Conservation (phyloP, 1,140 invertebrate species). For the Drosophila kanapiae region DNA sequence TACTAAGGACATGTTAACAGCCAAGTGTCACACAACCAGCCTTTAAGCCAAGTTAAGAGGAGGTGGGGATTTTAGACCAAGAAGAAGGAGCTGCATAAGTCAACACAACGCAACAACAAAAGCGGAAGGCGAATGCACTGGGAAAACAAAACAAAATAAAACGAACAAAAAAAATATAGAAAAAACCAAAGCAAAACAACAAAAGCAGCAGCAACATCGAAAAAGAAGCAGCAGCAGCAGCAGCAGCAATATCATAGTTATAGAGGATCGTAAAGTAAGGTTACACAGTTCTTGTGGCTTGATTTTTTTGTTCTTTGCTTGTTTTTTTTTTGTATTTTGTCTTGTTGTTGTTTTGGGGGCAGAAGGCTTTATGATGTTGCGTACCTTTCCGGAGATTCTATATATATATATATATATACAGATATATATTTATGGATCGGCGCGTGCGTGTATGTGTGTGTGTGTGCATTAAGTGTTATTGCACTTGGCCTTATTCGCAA, state of each 20-base stretch:
- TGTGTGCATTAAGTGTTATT: slow-evolving; percentile 52
- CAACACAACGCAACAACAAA: slow-evolving; percentile 52
- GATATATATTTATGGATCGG: slow-evolving; percentile 4
- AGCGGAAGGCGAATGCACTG: slow-evolving; percentile 73
- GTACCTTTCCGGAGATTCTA: slow-evolving; percentile 22
- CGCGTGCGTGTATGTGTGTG: not conserved
- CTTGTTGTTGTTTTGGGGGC: slow-evolving; percentile 35
- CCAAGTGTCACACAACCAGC: slow-evolving; percentile 14
- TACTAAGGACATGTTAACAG: not conserved
- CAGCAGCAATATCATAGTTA: slow-evolving; percentile 54
- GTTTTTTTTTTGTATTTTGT: slow-evolving; percentile 17
- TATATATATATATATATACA: slow-evolving; percentile 15
- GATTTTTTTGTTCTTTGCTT: slow-evolving; percentile 15
- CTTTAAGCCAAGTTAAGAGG: not conserved
- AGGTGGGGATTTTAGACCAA: slow-evolving; percentile 9
- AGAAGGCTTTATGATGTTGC: slow-evolving; percentile 47
- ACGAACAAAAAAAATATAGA: not conserved
- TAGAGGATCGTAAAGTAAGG: slow-evolving; percentile 64
- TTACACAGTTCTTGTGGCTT: slow-evolving; percentile 46
- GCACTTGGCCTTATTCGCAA: slow-evolving; percentile 60
- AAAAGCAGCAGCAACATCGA: slow-evolving; percentile 6
- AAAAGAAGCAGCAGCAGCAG: slow-evolving; percentile 4
- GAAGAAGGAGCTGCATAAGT: slow-evolving; percentile 63
- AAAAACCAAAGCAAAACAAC: not conserved
- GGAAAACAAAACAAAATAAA: slow-evolving; percentile 36